Percentiles rank a stretch among this genome's conserved stretches.
Evolutionary conservation across 2,888 invertebrate species (phyloP).

Genomic region (Drosophila mimica): DNA sequence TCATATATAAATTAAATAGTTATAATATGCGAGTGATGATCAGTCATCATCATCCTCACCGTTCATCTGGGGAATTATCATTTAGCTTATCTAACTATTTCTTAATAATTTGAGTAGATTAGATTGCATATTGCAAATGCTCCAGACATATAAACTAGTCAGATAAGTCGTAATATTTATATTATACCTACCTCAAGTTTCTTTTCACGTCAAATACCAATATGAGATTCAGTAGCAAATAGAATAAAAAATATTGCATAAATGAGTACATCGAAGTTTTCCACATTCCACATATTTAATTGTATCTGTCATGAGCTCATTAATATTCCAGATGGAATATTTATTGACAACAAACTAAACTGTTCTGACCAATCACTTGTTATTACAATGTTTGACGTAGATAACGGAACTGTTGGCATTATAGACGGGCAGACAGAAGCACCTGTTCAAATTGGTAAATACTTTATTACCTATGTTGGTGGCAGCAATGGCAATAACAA

Average conservation of each 20-base stretch:
- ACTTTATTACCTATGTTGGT: background rate
- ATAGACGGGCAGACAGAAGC: constrained; percentile 3
- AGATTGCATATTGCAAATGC: background rate
- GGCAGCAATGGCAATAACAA: background rate
- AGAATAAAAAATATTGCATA: background rate
- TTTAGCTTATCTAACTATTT: background rate
- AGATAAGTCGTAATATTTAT: background rate
- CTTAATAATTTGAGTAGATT: background rate
- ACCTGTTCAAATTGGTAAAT: constrained; percentile 14
- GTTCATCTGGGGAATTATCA: background rate
- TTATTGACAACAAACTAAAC: background rate
- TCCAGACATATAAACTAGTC: background rate
- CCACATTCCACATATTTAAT: background rate
- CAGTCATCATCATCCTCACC: background rate
- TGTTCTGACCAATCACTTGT: background rate
- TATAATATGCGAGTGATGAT: background rate
- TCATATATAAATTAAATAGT: background rate
- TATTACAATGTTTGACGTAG: constrained; percentile 29
- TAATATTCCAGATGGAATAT: constrained; percentile 1
- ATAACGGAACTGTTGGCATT: constrained; percentile 18
- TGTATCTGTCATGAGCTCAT: background rate
- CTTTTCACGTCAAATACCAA: background rate
- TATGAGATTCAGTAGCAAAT: background rate
- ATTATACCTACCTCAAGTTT: constrained; percentile 2
- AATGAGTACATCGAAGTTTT: background rate